Evolutionary conservation across 1,140 invertebrate genomes (phyloP), one percentile per base, ranked within the genome.

Genomic region (Drosophila teissieri): DNA sequence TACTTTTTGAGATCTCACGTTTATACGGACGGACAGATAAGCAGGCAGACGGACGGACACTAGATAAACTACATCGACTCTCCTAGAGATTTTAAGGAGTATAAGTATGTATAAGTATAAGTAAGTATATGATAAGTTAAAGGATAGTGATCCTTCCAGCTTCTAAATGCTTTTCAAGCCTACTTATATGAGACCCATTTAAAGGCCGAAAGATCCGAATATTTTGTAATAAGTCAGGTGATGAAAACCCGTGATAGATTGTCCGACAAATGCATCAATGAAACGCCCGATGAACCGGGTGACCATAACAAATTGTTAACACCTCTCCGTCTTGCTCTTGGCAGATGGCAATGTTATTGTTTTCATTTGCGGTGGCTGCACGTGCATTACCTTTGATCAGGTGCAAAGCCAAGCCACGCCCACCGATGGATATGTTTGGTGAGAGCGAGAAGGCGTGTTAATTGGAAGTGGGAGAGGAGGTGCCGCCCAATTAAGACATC

Each of bases 291-390:
- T 46, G 40, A 67, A 46, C 48, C 63, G 34, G 61, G 62, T 70
- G 67, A 49, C 67, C 34, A 70, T 15, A 48, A 57, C 55, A 45
- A 39, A 58, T 60, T 61, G 55, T 53, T 61, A 73, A 73, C 69
- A 73, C 55, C 44, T 55, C 27, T 19, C 31, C 46, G 8, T 34
- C 62, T 64, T 45, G 69, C 40, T 67, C 24, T 78, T 78, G 75
- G 75, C 75, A 78, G 45, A 49, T 39, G 31, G 34, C 24, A 27
- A 45, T 73, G 58, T 78, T 77, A 46, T 70, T 78, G 73, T 78
- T 78, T 78, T 76, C 34, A 60, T 76, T 53, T 40, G 3, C 27
- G 39, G 14, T 24, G 15, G n/a, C 27, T 73, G 56, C 70, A 74
- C 72, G 72, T 74, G 72, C 69, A 45, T 39, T 63, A 51, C 57